phyloP scores from a whole-genome alignment of 2,113 vertebrate genomes.

The Herpetotheres cachinnans region DNA sequence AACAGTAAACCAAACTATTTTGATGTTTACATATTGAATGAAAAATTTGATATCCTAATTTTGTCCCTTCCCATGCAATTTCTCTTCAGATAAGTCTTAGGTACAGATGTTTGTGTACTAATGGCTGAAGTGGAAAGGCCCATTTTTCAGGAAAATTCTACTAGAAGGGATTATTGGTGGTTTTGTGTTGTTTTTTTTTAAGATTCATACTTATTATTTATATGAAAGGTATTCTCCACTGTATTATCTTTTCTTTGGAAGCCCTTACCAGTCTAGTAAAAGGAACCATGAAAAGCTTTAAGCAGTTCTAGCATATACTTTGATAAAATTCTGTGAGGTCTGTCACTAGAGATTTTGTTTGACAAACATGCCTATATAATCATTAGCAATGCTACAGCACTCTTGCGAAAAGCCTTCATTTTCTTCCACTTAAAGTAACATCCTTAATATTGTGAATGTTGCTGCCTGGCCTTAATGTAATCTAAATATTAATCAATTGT shows the following conservation, averaged over 20 bases:
- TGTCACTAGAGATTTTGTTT: neutral
- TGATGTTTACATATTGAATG: neutral
- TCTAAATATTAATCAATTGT: neutral
- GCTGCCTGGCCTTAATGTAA: neutral
- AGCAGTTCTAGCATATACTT: neutral
- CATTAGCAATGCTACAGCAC: neutral
- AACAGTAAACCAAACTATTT: neutral
- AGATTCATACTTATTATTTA: neutral
- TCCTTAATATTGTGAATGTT: neutral
- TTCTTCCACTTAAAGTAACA: neutral
- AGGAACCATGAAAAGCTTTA: neutral
- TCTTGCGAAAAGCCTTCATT: neutral
- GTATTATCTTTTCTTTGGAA: neutral
- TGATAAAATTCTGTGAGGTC: neutral
- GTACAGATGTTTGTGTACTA: neutral
- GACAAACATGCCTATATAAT: neutral
- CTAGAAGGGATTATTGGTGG: accelerated
- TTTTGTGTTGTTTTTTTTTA: neutral
- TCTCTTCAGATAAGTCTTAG: neutral
- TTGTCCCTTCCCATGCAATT: neutral
- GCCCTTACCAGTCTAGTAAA: accelerated
- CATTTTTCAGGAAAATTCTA: neutral
- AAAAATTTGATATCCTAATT: neutral
- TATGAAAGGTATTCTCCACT: neutral
- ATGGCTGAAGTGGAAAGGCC: neutral